Base-by-base conservation (phyloP, 2,797 vertebrate species). In the Notoglanidium macrostoma region DNA sequence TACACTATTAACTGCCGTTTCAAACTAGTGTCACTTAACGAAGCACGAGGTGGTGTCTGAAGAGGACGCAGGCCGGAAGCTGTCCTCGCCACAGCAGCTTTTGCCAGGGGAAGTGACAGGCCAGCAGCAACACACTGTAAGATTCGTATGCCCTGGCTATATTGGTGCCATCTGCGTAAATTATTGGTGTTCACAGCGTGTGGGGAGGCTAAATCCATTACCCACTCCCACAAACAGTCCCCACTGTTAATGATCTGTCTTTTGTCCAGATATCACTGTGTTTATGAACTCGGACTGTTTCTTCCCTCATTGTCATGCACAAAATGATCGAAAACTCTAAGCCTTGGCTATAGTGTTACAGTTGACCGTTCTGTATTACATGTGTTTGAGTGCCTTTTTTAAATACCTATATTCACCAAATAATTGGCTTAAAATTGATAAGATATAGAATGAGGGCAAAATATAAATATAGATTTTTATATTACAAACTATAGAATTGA, bases 1-100 rank as follows among this genome's bases (percentile, higher is more conserved):
- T 91, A 88, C 91, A 84, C 87, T 94, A 90, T 92, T 93, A 92
- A 93, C 91, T 94, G 91, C 93, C 90, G 51, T 93, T 94, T 93
- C 91, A 92, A 93, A 93, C 89, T 92, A 94, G 93, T 94, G 93
- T 93, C 93, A 93, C 93, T 92, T 94, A 94, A 92, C 92, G 93
- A 94, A 94, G 93, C 93, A 93, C 91, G 93, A 94, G 89, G 93
- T 89, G 91, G 93, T 91, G 89, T 94, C 93, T 91, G 93, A 94
- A 92, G 93, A 94, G 90, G 93, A 93, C 89, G 90, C 92, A 83
- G 91, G 91, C 90, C 92, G 91, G 93, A 93, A 92, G 89, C 91
- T 92, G 78, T 93, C 93, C 92, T 93, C 92, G 83, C 91, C 92
- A 89, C 93, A 92, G 86, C 92, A 92, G 85, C 91, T 93, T 89